These are phyloP conservation scores for Tetranychus cinnabarinus DNA, from an alignment of 1,140 invertebrate species.

Conservation along the genomic window DNA sequence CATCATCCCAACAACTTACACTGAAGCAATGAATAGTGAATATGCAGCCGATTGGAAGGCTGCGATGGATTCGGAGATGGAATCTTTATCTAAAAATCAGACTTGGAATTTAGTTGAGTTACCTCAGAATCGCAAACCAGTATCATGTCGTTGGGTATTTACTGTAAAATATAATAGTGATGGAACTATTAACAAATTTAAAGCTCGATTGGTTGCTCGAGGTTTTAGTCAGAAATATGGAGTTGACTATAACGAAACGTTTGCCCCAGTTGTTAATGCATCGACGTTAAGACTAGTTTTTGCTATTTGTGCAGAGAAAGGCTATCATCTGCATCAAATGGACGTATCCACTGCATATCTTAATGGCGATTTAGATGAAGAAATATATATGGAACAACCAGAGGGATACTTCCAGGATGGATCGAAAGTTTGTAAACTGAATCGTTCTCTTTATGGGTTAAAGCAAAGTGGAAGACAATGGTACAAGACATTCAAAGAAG, in stretches of 20 bases:
- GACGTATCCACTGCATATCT: constrained; percentile 9
- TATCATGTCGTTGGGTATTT: constrained; percentile 8
- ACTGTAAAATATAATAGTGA: constrained; percentile 8
- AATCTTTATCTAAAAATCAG: neutral
- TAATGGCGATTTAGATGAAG: constrained; percentile 12
- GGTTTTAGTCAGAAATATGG: constrained; percentile 17
- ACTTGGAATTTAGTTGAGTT: neutral
- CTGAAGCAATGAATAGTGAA: constrained; percentile 2
- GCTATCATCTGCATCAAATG: constrained; percentile 5
- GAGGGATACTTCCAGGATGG: neutral
- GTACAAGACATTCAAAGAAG: constrained; percentile 11
- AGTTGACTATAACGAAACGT: constrained; percentile 19
- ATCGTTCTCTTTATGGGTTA: constrained; percentile 22
- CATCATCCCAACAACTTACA: neutral
- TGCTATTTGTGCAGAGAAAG: constrained; percentile 12
- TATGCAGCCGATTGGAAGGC: constrained; percentile 2
- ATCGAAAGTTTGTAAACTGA: constrained; percentile 14
- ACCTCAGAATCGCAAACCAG: neutral
- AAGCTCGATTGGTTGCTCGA: constrained; percentile 21
- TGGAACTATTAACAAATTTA: constrained; percentile 17
- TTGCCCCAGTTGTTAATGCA: constrained; percentile 15
- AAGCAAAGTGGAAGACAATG: constrained; percentile 23
- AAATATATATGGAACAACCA: constrained; percentile 9
- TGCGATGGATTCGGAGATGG: constrained; percentile 4
- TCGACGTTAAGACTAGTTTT: constrained; percentile 16